Evolutionary conservation across 2,888 invertebrate genomes (phyloP), one percentile per base, ranked within the genome.

Genomic region (Thecophora atra): DNA sequence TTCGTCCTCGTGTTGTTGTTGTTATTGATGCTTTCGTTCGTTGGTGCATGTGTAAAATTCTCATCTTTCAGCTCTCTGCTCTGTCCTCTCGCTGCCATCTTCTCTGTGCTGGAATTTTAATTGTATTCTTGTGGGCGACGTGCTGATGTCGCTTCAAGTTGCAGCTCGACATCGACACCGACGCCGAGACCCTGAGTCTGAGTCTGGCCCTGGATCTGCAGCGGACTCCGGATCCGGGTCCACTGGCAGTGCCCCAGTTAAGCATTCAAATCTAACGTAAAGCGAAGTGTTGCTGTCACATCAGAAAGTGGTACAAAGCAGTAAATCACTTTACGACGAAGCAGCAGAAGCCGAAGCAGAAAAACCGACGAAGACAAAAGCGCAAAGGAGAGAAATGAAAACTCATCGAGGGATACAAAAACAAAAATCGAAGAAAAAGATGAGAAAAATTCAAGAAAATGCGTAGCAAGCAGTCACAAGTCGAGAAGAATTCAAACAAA

Each of bases 11-110:
- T 42, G 47, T 52, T 70, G 44, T 62, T 56, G 47, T 21, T 37
- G 56, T 69, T 69, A 24, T 24, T 66, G 42, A 42, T 66, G 1
- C 26, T 44, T 11, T 52, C 28, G 52, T 24, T 56, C n/a, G 68
- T 54, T 54, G 42, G 8, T 54, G 54, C 21, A 7, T 54, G 17
- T 19, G 54, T 54, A 17, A 5, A 11, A 21, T n/a, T 26, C 21
- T 21, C 21, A 7, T 11, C 3, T 56, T 56, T 19, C n/a, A 21
- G 26, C 21, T n/a, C 24, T 19, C 3, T 54, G 24, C 15, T 11
- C 3, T 56, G 56, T 7, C 8, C 11, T 3, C 21, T 56, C 13
- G 56, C 4, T 5, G 47, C 47, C n/a, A n/a, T n/a, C n/a, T n/a
- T n/a, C n/a, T n/a, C n/a, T n/a, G 15, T 47, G 5, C 17, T 17